Percentiles rank a stretch among this genome's conserved stretches.
Conservation (phyloP, 2,113 vertebrate species). For the Sylvilagus bachmani region DNA sequence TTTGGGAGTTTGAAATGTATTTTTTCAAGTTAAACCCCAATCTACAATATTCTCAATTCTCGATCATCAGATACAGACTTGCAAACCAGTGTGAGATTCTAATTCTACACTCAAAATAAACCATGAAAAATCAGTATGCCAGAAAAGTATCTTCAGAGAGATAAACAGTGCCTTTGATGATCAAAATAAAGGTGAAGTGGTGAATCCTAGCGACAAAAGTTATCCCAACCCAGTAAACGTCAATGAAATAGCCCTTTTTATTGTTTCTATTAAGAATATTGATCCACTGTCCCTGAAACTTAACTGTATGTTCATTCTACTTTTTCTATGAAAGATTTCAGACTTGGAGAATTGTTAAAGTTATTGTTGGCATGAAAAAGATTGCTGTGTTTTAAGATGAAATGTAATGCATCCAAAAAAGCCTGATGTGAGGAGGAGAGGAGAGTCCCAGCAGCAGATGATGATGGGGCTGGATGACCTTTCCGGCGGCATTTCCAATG, state of each 20-base stretch:
- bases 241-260: neutral
- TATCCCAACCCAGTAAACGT: slow-evolving; percentile 32
- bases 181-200: slow-evolving; percentile 46
- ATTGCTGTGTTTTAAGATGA: neutral
- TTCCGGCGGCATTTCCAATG: neutral
- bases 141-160: slow-evolving; percentile 20
- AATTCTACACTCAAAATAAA: slow-evolving; percentile 70
- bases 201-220: slow-evolving; percentile 33
- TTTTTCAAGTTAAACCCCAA: slow-evolving; percentile 54
- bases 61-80: slow-evolving; percentile 50
- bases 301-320: neutral
- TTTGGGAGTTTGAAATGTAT: neutral
- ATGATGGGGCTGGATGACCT: neutral
- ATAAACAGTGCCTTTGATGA: slow-evolving; percentile 58
- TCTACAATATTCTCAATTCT: slow-evolving; percentile 55
- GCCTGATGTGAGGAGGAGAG: neutral
- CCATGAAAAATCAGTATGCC: slow-evolving; percentile 34
- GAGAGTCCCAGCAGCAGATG: neutral
- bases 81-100: slow-evolving; percentile 30
- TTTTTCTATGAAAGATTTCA: slow-evolving; percentile 43
- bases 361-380: slow-evolving; percentile 8
- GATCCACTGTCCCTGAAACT: neutral
- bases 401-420: neutral
- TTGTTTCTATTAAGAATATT: slow-evolving; percentile 53
- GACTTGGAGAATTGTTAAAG: neutral